Evolutionary conservation across 2,888 invertebrate species (phyloP), one percentile per base, ranked within the genome.

Genomic region (Sthenelais limicola): DNA sequence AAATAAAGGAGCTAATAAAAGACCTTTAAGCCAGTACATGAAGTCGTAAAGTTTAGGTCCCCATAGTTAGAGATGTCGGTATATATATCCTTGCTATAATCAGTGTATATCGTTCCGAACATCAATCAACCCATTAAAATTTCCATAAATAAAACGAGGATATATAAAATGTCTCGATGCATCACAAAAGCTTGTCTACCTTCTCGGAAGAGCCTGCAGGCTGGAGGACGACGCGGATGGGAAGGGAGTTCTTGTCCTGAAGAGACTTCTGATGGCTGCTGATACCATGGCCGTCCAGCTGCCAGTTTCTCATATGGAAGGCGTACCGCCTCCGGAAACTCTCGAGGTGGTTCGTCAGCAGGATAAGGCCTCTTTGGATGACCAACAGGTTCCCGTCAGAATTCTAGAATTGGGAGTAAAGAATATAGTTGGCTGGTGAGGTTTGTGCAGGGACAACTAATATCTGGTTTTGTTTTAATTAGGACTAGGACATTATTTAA

Each of bases 261-360:
- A 90, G 88, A 79, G 91, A 89, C 4, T 92, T 92, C 80, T 93
- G 93, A 83, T 95, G 94, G 74, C 94, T 93, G 0, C 93, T 93
- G 26, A 94, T 92, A 3, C 93, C 93, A 82, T 91, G 91, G 3
- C 93, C 93, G 82, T 94, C 94, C 70, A 97, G 89, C 43, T 94
- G 93, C 96, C 96, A 96, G 78, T 94, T 92, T 12, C 96, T 91
- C 78, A 88, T 78, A 74, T 86, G 85, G 75, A 84, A 88, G 3
- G 87, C 85, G 72, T 87, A 86, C 24, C 86, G 81, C 69, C 83
- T 83, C 73, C 94, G 91, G 87, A 97, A 97, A 0, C 95, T 95
- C 87, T 97, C 97, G 81, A 97, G 91, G 89, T 97, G 97, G 0
- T 96, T 96, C 86, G 96, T 94, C 71, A 97, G 89, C 58, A 97